phyloP scores from a whole-genome alignment of 2,797 vertebrate genomes.

The Phrynocephalus forsythii region DNA sequence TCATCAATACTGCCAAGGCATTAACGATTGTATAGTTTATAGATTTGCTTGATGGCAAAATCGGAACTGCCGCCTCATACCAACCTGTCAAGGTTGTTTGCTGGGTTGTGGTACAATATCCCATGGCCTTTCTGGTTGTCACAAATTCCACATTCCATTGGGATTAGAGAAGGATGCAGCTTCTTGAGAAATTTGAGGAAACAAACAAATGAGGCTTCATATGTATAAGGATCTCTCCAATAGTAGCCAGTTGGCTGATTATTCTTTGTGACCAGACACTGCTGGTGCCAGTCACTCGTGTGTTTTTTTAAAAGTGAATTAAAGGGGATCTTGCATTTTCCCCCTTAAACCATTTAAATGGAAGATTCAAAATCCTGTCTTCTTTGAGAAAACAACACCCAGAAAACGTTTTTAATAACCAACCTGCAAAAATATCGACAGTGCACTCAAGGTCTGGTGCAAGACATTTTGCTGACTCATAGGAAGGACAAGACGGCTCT shows the following conservation, averaged over 20 bases:
- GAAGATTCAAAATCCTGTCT: neutral
- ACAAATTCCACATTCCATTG: neutral
- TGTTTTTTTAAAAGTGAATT: neutral
- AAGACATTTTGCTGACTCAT: neutral
- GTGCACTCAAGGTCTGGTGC: too few relatives aligned
- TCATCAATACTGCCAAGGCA: conserved; percentile 2
- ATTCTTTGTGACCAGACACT: neutral
- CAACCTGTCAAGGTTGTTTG: conserved; percentile 14
- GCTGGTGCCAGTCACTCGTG: neutral
- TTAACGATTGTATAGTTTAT: conserved; percentile 8
- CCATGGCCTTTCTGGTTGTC: accelerated
- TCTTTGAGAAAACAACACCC: neutral
- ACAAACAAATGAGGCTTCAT: conserved; percentile 24
- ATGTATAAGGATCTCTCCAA: conserved; percentile 41
- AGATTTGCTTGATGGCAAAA: conserved; percentile 43
- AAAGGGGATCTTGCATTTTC: neutral
- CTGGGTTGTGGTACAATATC: accelerated
- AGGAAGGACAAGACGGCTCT: neutral
- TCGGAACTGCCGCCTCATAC: conserved; percentile 12
- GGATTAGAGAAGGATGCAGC: neutral
- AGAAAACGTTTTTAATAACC: neutral
- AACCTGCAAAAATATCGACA: neutral
- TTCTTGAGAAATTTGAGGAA: conserved; percentile 12
- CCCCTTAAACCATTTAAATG: neutral
- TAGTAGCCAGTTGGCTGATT: neutral